A percentile compares a stretch with the other conserved stretches of the same genome.
Evolutionary conservation across 2,113 vertebrate genomes (phyloP).

Genomic region (Leptocoma aspasia): DNA sequence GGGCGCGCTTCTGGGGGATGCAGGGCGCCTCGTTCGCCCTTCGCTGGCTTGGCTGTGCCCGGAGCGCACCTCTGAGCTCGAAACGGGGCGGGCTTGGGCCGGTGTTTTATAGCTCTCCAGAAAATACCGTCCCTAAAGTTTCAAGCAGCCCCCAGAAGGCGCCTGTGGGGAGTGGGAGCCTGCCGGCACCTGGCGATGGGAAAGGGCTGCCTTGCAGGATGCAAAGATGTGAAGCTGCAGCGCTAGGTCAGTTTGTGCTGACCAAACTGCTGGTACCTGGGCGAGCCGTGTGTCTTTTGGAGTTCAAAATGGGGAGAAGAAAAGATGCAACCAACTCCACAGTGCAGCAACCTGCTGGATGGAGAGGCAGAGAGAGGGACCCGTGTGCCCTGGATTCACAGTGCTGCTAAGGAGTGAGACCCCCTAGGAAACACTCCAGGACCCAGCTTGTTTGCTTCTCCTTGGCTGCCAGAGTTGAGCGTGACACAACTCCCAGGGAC

Average conservation of each 20-base stretch:
- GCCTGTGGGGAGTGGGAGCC: not conserved
- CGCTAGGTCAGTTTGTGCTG: not conserved
- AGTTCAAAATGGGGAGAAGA: not conserved
- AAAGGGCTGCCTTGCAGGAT: not conserved
- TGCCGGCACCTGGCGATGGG: not conserved
- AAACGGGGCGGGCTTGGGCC: not conserved
- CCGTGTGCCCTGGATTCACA: not conserved
- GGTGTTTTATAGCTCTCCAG: not conserved
- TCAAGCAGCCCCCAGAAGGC: not conserved
- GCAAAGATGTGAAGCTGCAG: not conserved
- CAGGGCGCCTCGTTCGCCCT: not conserved
- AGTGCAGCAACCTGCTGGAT: not conserved
- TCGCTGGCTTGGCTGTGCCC: not conserved
- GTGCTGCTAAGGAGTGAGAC: not conserved
- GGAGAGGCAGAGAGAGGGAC: not conserved
- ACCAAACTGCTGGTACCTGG: not conserved
- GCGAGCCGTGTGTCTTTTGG: accelerated
- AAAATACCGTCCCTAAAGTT: not conserved
- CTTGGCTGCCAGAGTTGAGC: not conserved
- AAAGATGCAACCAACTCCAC: not conserved
- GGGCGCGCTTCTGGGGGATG: not conserved
- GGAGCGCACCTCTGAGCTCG: not conserved
- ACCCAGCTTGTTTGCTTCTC: not conserved
- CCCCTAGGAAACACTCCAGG: not conserved
- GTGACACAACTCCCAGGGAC: not conserved